Evolutionary conservation across 2,113 vertebrate genomes (phyloP).

Genomic region (Hemiprocne comata): DNA sequence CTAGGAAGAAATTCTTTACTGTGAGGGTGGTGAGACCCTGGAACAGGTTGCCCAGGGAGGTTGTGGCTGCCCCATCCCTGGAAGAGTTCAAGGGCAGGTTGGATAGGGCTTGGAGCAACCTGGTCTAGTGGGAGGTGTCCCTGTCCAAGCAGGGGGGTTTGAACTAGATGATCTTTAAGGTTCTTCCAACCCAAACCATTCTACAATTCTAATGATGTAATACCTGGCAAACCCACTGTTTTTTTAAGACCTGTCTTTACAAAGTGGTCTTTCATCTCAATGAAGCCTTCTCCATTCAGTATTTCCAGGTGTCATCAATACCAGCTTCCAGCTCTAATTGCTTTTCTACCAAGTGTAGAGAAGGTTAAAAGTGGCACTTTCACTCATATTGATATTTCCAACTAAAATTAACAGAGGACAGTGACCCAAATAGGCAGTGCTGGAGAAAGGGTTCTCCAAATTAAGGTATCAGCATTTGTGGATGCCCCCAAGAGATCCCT

Average conservation of each 20-base stretch:
- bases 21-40: no score
- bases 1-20: no score
- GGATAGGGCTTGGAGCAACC: no score
- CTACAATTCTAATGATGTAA: neutral
- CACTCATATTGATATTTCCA: neutral
- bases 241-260: neutral
- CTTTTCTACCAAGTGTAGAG: neutral
- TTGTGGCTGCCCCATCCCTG: no score
- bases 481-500: rapidly evolving
- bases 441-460: neutral
- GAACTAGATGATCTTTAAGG: no score
- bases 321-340: neutral
- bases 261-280: neutral
- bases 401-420: neutral
- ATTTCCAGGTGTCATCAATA: neutral
- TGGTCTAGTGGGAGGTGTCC: no score
- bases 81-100: no score
- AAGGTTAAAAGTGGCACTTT: neutral
- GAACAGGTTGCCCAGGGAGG: no score
- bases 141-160: no score
- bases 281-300: neutral
- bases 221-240: neutral
- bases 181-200: no score
- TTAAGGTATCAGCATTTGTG: neutral
- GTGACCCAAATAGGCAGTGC: neutral